Base-by-base conservation (phyloP, 2,888 invertebrate species). In the Lasioglossum marginatum region DNA sequence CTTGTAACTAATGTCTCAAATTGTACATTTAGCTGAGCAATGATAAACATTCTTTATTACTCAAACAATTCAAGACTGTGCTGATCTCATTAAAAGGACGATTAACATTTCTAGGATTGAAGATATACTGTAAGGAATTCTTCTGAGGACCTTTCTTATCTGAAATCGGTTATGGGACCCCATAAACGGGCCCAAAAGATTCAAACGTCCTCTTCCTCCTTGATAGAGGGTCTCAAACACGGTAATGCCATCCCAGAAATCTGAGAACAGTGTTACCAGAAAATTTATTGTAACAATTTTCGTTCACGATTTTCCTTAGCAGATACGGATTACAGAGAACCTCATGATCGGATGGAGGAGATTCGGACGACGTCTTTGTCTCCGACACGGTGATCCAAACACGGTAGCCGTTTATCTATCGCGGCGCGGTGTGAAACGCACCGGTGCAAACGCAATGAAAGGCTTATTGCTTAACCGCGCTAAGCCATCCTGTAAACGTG, bases 401-500 rank as follows among this genome's bases (percentile, higher is more conserved):
- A 78, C 31, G 52, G 63, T 43, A 31, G 52, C 37, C 34, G 52
- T 57, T 72, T 70, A 12, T 40, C 34, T 4, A 23, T 27, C n/a
- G 37, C 57, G 66, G 43, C 52, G 37, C 66, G 6, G 43, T 40
- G 43, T 31, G 77, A 77, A 52, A 52, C 60, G 70, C 77, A 63
- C n/a, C 70, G 57, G 63, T 60, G 72, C 43, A 45, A 72, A 31
- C 43, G 48, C 75, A 63, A 70, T 70, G 80, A 77, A 80, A 87
- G 81, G 81, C 63, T 73, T 79, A 79, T 79, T 77, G 86, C 79
- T 85, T 57, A 83, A 88, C 72, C 83, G 37, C 68, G n/a, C 45
- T 60, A 84, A 87, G 71, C 78, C 76, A 66, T 80, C 80, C 87
- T 73, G 81, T 88, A 88, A 90, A 85, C 83, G 84, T 87, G 80